These are phyloP conservation scores for Phyllostomus discolor DNA, from an alignment of 2,113 vertebrate species.

Conservation along the genomic window DNA sequence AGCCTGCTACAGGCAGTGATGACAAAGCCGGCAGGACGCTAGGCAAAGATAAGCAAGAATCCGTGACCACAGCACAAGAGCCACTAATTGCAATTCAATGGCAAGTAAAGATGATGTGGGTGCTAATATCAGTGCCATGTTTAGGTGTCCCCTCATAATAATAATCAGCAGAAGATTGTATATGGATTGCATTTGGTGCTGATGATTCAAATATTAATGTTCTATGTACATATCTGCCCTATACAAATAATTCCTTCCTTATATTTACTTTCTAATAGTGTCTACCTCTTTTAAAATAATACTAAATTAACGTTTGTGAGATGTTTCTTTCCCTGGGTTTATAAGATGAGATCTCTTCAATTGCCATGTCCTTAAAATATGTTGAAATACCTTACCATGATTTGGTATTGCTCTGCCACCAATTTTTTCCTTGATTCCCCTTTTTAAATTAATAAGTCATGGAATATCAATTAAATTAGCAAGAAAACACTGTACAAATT, in stretches of 20 bases:
- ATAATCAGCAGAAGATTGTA: background rate
- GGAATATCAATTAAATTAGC: conserved; percentile 21
- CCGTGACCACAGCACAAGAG: background rate
- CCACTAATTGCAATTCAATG: background rate
- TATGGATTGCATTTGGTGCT: conserved; percentile 42
- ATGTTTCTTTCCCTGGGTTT: background rate
- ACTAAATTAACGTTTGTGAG: background rate
- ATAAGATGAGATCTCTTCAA: conserved; percentile 17
- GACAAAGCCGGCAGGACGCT: background rate
- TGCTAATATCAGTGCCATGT: background rate
- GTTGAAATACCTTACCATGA: conserved; percentile 72
- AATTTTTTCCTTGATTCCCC: conserved; percentile 78
- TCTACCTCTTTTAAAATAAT: background rate
- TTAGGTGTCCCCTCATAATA: background rate
- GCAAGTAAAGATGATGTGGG: background rate
- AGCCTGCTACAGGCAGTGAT: background rate
- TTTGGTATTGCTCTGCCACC: conserved; percentile 71
- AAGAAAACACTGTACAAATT: background rate
- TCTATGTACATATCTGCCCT: background rate
- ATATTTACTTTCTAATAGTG: background rate
- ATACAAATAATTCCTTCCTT: background rate
- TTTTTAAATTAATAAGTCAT: conserved; percentile 73
- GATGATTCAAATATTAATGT: conserved; percentile 31
- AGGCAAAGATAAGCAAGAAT: background rate
- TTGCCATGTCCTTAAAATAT: conserved; percentile 2